Base-by-base conservation (phyloP, 2,797 vertebrate species). In the Alca torda region DNA sequence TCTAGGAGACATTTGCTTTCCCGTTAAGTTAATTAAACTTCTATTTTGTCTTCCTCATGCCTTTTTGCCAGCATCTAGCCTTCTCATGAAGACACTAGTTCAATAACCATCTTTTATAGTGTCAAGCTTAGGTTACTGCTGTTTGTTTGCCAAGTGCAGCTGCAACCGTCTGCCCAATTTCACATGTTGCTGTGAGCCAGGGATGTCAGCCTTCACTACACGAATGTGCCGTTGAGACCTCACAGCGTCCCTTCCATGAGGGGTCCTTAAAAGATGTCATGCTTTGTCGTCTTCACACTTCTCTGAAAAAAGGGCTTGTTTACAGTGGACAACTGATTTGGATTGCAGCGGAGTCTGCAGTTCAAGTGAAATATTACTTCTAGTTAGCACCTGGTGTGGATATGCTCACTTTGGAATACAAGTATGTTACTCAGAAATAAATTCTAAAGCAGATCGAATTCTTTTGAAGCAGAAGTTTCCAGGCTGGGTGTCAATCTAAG, bases 21-120 rank as follows among this genome's bases (percentile, higher is more conserved):
- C 96, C 96, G 92, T 96, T 93, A 79, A 97, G 87, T 77, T 96
- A 95, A 95, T 97, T 95, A 94, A 96, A 93, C 92, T 93, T 92
- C 78, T 95, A 80, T 82, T 96, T 97, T 93, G 93, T 95, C 93
- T 96, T 89, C 83, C 35, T 91, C 61, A 48, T 77, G 87, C 92
- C 87, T 74, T 95, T 95, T 95, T 96, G 92, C 94, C 94, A 97
- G 70, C 45, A 81, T 82, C 78, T 39, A 83, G 69, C 72, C 69
- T 78, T 80, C 81, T 84, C 72, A 56, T 76, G 86, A 84, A 94
- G 78, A 83, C 41, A 69, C 19, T 78, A 68, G 84, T 88, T 94
- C 87, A 91, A 61, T 73, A 89, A 84, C 84, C 76, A 92, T 64
- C 61, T 64, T 86, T 93, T 79, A 76, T 43, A 85, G 56, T 61